Conservation (phyloP, 2,797 vertebrate genomes). For the Lates japonicus region DNA sequence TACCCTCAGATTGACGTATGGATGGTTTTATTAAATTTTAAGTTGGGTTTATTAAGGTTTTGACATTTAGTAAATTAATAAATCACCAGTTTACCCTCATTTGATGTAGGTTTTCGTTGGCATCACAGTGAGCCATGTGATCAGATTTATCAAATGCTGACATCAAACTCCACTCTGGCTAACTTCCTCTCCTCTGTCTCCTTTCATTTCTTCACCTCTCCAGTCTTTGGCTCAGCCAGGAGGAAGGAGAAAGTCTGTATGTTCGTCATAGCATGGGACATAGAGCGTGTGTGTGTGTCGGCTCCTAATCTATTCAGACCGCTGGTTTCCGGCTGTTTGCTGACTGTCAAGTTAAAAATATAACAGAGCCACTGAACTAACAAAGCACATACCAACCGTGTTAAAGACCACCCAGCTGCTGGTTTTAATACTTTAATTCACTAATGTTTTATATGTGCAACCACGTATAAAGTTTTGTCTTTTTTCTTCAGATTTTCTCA, state of each 20-base stretch:
- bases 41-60: not conserved
- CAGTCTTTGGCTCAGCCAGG: slow-evolving; percentile 5
- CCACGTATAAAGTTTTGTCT: too few species aligned
- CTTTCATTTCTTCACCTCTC: slow-evolving; percentile 17
- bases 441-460: too few species aligned
- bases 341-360: slow-evolving; percentile 64
- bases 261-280: slow-evolving; percentile 10
- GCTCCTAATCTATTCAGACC: slow-evolving; percentile 39
- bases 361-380: slow-evolving; percentile 45
- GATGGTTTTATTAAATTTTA: not conserved
- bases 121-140: not conserved
- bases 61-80: not conserved
- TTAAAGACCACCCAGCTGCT: slow-evolving; percentile 8
- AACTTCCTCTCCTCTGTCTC: not conserved
- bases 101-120: not conserved
- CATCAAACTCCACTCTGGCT: not conserved
- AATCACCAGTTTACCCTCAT: not conserved
- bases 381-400: slow-evolving; percentile 2
- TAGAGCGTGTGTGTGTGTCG: not conserved
- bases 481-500: too few species aligned
- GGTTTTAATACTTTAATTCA: not conserved
- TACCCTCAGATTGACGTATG: not conserved
- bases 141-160: not conserved
- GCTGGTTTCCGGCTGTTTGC: slow-evolving; percentile 60
- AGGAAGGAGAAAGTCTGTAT: slow-evolving; percentile 46